Base-by-base conservation (phyloP, 1,140 invertebrate species). In the Subanguina moxae region DNA sequence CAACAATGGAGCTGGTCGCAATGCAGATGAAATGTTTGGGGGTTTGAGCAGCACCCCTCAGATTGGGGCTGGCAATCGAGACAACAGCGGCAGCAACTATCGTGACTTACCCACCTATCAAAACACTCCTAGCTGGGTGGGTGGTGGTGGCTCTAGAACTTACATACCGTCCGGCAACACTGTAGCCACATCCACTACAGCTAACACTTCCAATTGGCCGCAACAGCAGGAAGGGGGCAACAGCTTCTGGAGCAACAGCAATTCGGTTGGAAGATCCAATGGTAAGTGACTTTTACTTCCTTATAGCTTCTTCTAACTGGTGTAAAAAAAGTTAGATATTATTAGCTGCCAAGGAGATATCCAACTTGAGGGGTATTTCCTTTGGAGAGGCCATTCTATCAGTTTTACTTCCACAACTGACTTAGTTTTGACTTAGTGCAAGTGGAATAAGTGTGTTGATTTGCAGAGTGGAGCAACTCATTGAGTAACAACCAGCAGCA, bases 21-120 rank as follows among this genome's bases (percentile, higher is more conserved):
- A 25, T 25, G 25, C 66, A 19, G 68, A 68, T 5, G 67, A 28
- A 21, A 23, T 67, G 65, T 67, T 32, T 32, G 65, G 65, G 5
- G 27, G 38, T n/a, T n/a, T n/a, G 58, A 61, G n/a, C 19, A 25
- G 21, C 58, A 61, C 3, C 58, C 27, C 28, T 32, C 21, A 23
- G n/a, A 56, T 23, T 56, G 32, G 48, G 3, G 23, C 48, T 52
- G 11, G 43, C 43, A 45, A 45, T 45, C 23, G n/a, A 32, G 58
- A 28, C 58, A 61, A 61, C 28, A 25, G 3, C 28, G 15, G 17
- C 48, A 58, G 57, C 57, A 43, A 21, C 28, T 61, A 61, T 25
- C 58, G 58, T 21, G 58, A 61, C 58, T 3, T 28, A n/a, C 27
- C 58, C 19, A 61, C 5, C 19, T 61, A 61, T 25, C 58, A 61